Evolutionary conservation across 2,797 vertebrate genomes (phyloP), one percentile per base, ranked within the genome.

Genomic region (Cirrhinus molitorella): DNA sequence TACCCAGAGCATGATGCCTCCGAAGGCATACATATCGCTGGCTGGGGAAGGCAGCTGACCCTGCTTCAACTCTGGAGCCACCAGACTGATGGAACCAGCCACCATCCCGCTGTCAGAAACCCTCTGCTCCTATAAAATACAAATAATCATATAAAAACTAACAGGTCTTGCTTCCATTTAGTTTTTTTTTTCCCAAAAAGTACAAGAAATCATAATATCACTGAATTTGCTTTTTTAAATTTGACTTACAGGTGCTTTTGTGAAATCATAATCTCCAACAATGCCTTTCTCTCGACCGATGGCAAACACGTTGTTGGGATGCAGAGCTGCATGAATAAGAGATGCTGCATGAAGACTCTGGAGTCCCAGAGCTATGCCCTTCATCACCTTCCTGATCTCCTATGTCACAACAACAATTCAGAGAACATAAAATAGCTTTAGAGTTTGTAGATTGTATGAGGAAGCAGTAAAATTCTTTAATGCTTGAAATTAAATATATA

Each of bases 201-300:
- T 40, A 47, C 23, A 72, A 17, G 1, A 59, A 80, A 16, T 19
- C 5, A 57, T 40, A 59, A 57, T n/a, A 3, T 19, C 1, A 10
- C 3, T 34, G 25, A 70, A 40, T 28, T 16, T n/a, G 2, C 17
- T 10, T n/a, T n/a, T n/a, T n/a, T n/a, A n/a, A n/a, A n/a, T n/a
- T n/a, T n/a, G 13, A 82, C 93, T 95, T 94, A 96, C 96, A 87
- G 92, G 91, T 73, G 94, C 92, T 90, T 94, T 96, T 0, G 94
- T 96, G 89, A 96, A 95, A 89, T 96, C 95, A 84, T 94, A 95
- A 85, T 96, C 96, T 89, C 95, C 96, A 87, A 96, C 89, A 2
- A 96, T 88, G 88, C 95, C 96, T 82, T 87, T 92, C 67, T 94
- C 89, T 83, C 95, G 91, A 72, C 94, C 92, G 80, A 96, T 85